Evolutionary conservation across 2,797 vertebrate species (phyloP).

Genomic region (Poecilia picta): DNA sequence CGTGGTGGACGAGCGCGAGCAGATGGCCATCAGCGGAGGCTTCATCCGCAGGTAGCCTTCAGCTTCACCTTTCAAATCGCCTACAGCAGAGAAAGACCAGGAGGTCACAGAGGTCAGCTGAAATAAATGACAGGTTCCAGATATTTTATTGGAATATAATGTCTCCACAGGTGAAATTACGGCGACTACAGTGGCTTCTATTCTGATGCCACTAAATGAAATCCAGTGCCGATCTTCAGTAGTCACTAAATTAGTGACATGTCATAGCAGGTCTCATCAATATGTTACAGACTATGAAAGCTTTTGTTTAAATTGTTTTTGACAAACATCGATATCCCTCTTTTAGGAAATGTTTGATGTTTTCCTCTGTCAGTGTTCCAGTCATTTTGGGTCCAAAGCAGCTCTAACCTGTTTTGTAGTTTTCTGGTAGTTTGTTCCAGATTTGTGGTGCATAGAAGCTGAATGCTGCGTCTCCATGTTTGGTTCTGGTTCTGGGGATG

Average conservation of each 20-base stretch:
- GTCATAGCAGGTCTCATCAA: too few relatives aligned
- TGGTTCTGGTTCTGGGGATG: too few relatives aligned
- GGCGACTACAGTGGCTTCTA: not conserved
- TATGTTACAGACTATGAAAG: not conserved
- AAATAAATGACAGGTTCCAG: not conserved
- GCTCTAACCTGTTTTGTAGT: too few relatives aligned
- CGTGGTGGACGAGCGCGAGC: conserved; percentile 96
- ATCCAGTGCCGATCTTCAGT: not conserved
- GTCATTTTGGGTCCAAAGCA: too few relatives aligned
- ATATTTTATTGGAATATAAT: not conserved
- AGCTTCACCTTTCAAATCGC: not conserved
- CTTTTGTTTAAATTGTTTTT: not conserved
- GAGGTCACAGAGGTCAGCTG: not conserved
- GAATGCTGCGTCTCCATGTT: too few relatives aligned
- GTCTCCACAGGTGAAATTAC: too few relatives aligned
- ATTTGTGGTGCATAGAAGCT: too few relatives aligned
- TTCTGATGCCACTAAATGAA: not conserved
- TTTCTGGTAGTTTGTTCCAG: too few relatives aligned
- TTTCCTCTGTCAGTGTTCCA: too few relatives aligned
- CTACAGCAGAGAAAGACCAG: not conserved
- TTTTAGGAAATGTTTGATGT: too few relatives aligned
- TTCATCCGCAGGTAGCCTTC: conserved; percentile 94
- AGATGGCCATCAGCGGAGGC: conserved; percentile 99
- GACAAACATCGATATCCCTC: too few relatives aligned
- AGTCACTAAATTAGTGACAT: too few relatives aligned